Base-by-base conservation (phyloP, 2,888 invertebrate species). In the Keiferia lycopersicella region DNA sequence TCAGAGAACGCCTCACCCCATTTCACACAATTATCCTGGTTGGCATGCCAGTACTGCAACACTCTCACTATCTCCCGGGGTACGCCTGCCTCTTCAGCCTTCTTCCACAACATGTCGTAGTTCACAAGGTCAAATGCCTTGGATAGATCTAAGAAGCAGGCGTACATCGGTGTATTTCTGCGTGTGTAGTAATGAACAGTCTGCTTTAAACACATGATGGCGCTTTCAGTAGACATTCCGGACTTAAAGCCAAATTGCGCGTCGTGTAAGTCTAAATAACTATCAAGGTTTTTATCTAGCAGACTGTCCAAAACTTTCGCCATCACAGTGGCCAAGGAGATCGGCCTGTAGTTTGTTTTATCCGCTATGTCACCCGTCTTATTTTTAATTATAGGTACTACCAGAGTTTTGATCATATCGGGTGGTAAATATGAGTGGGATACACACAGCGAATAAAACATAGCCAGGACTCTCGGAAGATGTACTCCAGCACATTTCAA, bases 231-330 rank as follows among this genome's bases (percentile, higher is more conserved):
- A 0, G 66, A 66, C 11, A 66, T 26, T 11, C 59, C 63, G 0
- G 63, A 50, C 14, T 64, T 59, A 26, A 68, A 70, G 11, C 39
- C 39, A 10, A 39, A 39, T 39, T 39, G 39, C 39, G 39, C 39
- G 12, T 39, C 39, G 1, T 68, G 66, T 18, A 68, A 68, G 2
- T 34, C 20, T 16, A 68, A 59, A 3, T 64, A 53, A 16, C 11
- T 3, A 8, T 20, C 20, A 11, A 50, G 50, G 10, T 20, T 2
- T 11, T 10, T 50, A 16, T 66, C 64, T 53, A 70, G 66, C 64
- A 68, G 16, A 66, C 68, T 62, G 60, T 68, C 67, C 56, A 69
- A 53, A 4, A 69, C 63, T 50, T 70, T 67, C 1, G 67, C 64
- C 20, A 65, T 50, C 12, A 67, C 64, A 1, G 68, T 70, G 0